Percentiles rank a stretch among this genome's conserved stretches.
These are phyloP conservation scores for Proterorhinus semilunaris DNA, from an alignment of 2,113 vertebrate genomes.

Conservation along the genomic window DNA sequence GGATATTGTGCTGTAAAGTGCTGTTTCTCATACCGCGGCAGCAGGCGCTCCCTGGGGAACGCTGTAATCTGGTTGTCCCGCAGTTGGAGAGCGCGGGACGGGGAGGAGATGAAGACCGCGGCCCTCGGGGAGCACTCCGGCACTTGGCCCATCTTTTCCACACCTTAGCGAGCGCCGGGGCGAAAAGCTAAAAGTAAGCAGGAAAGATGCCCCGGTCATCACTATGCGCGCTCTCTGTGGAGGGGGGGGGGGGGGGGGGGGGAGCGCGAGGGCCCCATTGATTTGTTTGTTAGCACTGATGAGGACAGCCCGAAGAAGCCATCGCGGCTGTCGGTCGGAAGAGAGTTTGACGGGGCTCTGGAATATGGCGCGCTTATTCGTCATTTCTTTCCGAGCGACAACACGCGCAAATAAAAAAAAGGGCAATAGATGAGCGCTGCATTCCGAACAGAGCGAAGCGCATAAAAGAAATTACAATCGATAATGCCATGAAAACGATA, in stretches of 20 bases:
- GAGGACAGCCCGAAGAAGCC: constrained; percentile 22
- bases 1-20: constrained; percentile 30
- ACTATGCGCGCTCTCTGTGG: constrained; percentile 13
- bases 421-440: not conserved
- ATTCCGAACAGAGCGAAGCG: constrained; percentile 21
- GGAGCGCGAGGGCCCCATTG: constrained; percentile 33
- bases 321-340: not conserved
- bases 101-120: constrained; percentile 45
- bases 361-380: constrained; percentile 3
- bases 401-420: not conserved
- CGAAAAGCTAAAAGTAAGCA: constrained; percentile 54
- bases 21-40: constrained; percentile 24
- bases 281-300: constrained; percentile 34
- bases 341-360: not conserved
- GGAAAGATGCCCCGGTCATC: constrained; percentile 58
- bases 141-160: constrained; percentile 45
- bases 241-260: not conserved
- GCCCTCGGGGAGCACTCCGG: constrained; percentile 52
- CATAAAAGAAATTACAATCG: constrained; percentile 19
- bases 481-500: constrained; percentile 43
- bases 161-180: constrained; percentile 31
- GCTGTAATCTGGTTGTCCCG: constrained; percentile 64
- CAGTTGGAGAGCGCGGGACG: constrained; percentile 43
- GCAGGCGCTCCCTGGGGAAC: constrained; percentile 51
- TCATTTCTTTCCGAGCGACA: not conserved